Base-by-base conservation (phyloP, 2,888 invertebrate genomes). In the Polia nebulosa region DNA sequence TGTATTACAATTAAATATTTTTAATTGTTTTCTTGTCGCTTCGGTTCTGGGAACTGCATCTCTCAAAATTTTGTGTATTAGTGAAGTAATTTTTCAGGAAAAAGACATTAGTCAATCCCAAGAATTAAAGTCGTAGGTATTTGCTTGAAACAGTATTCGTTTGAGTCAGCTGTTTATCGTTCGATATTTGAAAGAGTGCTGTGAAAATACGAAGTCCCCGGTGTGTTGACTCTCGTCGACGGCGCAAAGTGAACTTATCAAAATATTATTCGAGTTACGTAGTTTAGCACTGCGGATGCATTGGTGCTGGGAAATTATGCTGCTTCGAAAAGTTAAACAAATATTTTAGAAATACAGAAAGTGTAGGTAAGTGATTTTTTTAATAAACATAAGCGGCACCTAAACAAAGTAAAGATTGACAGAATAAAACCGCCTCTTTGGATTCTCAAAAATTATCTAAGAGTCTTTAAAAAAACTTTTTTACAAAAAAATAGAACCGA, bases 181-280 rank as follows among this genome's bases (percentile, higher is more conserved):
- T 58, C 68, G 25, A 58, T 58, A 68, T 76, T 59, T 58, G 58
- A 76, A 76, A 64, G 45, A 59, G 41, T 69, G 69, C 59, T 72
- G 47, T 34, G 53, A 69, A 68, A 72, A 76, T 41, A 76, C 20
- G 41, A 22, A 22, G 34, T 13, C 17, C 11, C 74, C 53, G 20
- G 11, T 20, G 34, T 72, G 69, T 72, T 72, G 69, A 72, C 58
- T 58, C 29, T 53, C 22, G 47, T 15, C 49, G 32, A 29, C 34
- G 41, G 13, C 11, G 52, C 41, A 57, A 76, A 53, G 47, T 55
- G 69, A 68, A 55, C 41, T 76, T 58, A 68, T 59, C 58, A 55
- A 72, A 72, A 72, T 72, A 49, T 72, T 72, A 72, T 72, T 76
- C 36, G 6, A 72, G 45, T 39, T 39, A 64, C 25, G 25, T 29